phyloP scores from a whole-genome alignment of 1,140 invertebrate species.

The Meloidogyne floridensis region DNA sequence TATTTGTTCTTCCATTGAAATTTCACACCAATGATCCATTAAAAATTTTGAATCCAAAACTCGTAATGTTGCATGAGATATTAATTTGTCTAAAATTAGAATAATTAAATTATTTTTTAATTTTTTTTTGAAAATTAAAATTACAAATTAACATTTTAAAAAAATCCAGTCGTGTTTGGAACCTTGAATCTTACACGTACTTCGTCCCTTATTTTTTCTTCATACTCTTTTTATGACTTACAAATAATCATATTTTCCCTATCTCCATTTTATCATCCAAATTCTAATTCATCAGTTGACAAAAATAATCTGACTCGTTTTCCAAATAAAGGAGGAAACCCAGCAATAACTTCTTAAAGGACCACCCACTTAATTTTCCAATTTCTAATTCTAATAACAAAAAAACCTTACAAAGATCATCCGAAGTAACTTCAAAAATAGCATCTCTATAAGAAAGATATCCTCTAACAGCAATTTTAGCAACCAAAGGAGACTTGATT shows the following conservation, averaged over 20 bases:
- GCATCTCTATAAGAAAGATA: conserved; percentile 68
- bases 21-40: conserved; percentile 77
- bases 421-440: conserved; percentile 36
- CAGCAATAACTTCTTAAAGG: no score
- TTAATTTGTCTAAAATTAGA: conserved; percentile 68
- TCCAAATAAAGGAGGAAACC: no score
- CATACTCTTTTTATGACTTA: no score
- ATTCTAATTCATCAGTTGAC: no score
- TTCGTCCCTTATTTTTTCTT: no score
- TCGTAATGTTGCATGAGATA: conserved; percentile 75
- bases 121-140: not conserved
- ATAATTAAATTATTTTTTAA: not conserved
- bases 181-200: no score
- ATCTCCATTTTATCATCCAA: no score
- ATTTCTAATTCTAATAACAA: not conserved
- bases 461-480: conserved; percentile 69
- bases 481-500: conserved; percentile 68
- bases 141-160: not conserved
- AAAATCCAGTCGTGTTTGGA: not conserved
- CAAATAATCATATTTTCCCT: no score
- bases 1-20: conserved; percentile 72
- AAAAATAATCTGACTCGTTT: no score
- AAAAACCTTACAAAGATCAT: conserved; percentile 66
- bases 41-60: conserved; percentile 79
- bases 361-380: not conserved